Percentiles rank a stretch among this genome's conserved stretches.
Conservation (phyloP, 2,888 invertebrate genomes). For the Myopa testacea region DNA sequence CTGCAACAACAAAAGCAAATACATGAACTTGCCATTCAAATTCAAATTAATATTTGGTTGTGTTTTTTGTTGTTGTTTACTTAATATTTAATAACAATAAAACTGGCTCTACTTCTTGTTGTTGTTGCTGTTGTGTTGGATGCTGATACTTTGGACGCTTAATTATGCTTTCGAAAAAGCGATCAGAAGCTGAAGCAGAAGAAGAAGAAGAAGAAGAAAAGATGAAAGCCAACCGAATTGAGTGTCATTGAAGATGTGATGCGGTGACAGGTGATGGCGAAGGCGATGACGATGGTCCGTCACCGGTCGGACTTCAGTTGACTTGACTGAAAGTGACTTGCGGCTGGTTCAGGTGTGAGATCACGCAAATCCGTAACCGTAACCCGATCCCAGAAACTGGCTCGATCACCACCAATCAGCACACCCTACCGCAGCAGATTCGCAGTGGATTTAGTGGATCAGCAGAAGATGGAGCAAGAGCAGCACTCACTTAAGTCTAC, state of each 20-base stretch:
- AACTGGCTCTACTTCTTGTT: slow-evolving; percentile 23
- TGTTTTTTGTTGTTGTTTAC: not conserved
- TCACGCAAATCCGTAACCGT: slow-evolving; percentile 3
- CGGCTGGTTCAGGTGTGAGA: slow-evolving; percentile 11
- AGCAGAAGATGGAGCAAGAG: not conserved
- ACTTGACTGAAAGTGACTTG: not conserved
- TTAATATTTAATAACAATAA: slow-evolving; percentile 1
- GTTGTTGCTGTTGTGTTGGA: not conserved
- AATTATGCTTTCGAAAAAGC: not conserved
- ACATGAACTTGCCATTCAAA: slow-evolving; percentile 30
- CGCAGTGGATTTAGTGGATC: no score
- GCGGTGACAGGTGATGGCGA: slow-evolving; percentile 1
- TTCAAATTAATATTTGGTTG: slow-evolving; percentile 2
- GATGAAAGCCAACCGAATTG: not conserved
- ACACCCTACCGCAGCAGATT: no score
- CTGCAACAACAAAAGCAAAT: not conserved
- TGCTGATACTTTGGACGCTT: not conserved
- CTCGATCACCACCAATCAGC: not conserved
- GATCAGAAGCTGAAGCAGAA: not conserved
- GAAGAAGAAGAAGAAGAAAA: not conserved
- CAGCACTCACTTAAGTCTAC: not conserved
- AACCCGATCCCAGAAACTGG: not conserved
- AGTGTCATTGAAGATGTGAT: not conserved
- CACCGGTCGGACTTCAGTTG: no score
- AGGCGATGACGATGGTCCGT: not conserved